Evolutionary conservation across 2,888 invertebrate genomes (phyloP).

Genomic region (Glyphotaelius pellucidus): DNA sequence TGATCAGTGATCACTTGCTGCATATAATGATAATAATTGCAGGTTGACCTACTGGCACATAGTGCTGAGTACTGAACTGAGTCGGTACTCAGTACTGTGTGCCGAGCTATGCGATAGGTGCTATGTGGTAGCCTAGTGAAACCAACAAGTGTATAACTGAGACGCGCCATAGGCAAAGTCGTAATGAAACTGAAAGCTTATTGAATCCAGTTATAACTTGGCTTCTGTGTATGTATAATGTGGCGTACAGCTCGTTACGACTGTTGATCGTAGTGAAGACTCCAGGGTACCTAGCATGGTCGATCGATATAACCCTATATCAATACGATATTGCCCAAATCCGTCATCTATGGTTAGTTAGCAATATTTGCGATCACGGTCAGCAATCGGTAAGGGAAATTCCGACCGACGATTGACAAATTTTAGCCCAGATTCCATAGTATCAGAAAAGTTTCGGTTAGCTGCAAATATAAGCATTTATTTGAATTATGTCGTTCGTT

Average conservation of each 20-base stretch:
- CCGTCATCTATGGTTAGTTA: too few relatives aligned
- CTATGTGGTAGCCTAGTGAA: not conserved
- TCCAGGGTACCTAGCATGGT: too few relatives aligned
- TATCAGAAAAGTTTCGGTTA: too few relatives aligned
- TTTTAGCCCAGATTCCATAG: too few relatives aligned
- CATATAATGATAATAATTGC: not conserved
- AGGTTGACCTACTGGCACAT: not conserved
- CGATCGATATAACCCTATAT: too few relatives aligned
- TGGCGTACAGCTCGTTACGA: not conserved
- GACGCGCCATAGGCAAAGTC: conserved; percentile 1
- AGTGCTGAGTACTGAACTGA: not conserved
- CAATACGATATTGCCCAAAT: too few relatives aligned
- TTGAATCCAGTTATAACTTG: not conserved
- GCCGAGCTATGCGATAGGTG: too few relatives aligned
- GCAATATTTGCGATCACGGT: too few relatives aligned
- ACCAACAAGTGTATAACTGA: not conserved
- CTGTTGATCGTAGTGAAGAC: not conserved
- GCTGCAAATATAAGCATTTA: too few relatives aligned
- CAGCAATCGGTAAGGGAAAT: too few relatives aligned
- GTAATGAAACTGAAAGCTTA: not conserved
- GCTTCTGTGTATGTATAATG: not conserved
- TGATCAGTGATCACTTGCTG: not conserved
- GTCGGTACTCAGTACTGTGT: not conserved
- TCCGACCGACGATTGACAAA: too few relatives aligned
- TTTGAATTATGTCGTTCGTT: too few relatives aligned